Base-by-base conservation (phyloP, 2,888 invertebrate species). In the Cryptus armator region DNA sequence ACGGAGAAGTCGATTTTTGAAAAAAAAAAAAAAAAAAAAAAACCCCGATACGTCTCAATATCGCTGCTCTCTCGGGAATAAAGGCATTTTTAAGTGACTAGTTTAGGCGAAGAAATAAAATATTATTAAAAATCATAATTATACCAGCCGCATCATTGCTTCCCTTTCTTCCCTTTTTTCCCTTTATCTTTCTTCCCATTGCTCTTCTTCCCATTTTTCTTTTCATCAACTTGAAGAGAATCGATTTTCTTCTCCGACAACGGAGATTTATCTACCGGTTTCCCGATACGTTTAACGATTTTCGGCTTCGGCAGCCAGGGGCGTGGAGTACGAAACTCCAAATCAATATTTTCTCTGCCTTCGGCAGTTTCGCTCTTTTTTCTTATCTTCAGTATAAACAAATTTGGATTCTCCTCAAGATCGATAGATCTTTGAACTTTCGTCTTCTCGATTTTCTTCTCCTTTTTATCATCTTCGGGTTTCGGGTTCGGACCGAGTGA, bases 321-420 rank as follows among this genome's bases (percentile, higher is more conserved):
- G 44, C 92, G 87, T 0, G 93, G 91, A 1, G 91, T 84, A 9
- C 88, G 88, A 48, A 92, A 92, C 71, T 93, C 93, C 2, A 93
- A 53, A 48, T 93, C 91, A 6, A 93, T 83, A 24, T 90, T 91
- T 82, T 87, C 87, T 44, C 84, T 89, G 32, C 87, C 89, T 0
- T 90, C 89, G 0, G 85, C 87, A 1, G 87, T 86, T 1, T 87
- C 85, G 10, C 87, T 86, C 48, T 83, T 90, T 72, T 90, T 92
- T 46, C 87, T 87, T 29, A 93, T 90, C 71, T 89, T 90, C 5
- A 93, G 82, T 0, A 91, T 19, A 71, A 93, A 93, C 24, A 92
- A 89, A 82, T 93, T 93, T 0, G 93, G 93, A 88, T 93, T 93
- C 44, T 91, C 91, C 43, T 91, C 90, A 0, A 84, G 70, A 32